These are phyloP conservation scores for Dysmachus trigonus DNA, from an alignment of 2,888 invertebrate genomes.

Conservation along the genomic window DNA sequence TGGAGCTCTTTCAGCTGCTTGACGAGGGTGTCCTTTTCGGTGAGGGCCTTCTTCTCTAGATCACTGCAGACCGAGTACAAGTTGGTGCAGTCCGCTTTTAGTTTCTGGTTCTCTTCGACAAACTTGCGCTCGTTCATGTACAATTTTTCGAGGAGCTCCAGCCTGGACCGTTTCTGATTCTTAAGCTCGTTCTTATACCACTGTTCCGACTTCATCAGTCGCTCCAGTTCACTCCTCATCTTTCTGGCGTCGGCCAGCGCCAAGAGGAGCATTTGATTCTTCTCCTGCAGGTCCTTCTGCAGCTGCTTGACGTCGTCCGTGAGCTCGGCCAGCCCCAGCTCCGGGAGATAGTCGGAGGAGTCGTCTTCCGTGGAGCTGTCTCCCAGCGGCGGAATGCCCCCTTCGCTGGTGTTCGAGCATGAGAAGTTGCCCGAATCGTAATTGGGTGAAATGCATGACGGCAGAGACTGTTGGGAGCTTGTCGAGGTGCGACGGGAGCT, in stretches of 20 bases:
- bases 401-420: slow-evolving; percentile 20
- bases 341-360: background rate
- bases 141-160: slow-evolving; percentile 60
- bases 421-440: slow-evolving; percentile 51
- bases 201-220: slow-evolving; percentile 59
- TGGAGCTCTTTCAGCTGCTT: slow-evolving; percentile 38
- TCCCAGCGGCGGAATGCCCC: background rate
- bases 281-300: slow-evolving; percentile 44
- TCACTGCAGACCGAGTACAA: slow-evolving; percentile 56
- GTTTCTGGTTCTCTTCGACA: slow-evolving; percentile 59
- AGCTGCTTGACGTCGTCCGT: slow-evolving; percentile 20
- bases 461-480: slow-evolving; percentile 1
- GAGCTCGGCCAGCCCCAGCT: background rate
- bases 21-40: slow-evolving; percentile 46
- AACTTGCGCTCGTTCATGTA: slow-evolving; percentile 62
- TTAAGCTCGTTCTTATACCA: slow-evolving; percentile 62
- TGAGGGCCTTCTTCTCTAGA: slow-evolving; percentile 54
- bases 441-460: slow-evolving; percentile 40
- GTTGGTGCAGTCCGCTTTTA: slow-evolving; percentile 58
- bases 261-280: slow-evolving; percentile 53
- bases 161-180: slow-evolving; percentile 57
- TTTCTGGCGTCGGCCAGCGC: slow-evolving; percentile 57
- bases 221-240: slow-evolving; percentile 59
- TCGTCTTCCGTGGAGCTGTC: background rate
- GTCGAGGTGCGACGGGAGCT: slow-evolving; percentile 15